These are phyloP conservation scores for Cantharis lateralis DNA, from an alignment of 2,888 invertebrate genomes.

Conservation along the genomic window DNA sequence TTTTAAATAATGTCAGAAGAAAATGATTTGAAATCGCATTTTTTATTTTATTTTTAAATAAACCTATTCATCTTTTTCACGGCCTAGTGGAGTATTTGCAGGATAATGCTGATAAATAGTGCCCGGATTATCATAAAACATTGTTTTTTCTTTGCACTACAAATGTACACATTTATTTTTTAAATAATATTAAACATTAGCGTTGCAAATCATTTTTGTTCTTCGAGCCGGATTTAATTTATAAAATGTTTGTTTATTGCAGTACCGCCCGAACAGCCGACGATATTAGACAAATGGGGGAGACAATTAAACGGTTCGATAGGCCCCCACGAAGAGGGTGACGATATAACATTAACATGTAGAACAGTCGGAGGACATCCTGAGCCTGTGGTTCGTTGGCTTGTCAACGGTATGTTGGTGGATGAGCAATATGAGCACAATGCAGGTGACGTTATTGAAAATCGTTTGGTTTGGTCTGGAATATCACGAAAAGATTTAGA, in stretches of 20 bases:
- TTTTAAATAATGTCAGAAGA: slow-evolving; percentile 51
- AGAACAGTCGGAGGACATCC: slow-evolving; percentile 86
- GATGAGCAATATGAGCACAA: slow-evolving; percentile 85
- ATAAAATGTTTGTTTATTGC: slow-evolving; percentile 48
- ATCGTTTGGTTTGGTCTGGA: slow-evolving; percentile 75
- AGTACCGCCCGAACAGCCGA: slow-evolving; percentile 88
- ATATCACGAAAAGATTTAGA: slow-evolving; percentile 80
- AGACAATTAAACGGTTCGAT: slow-evolving; percentile 79
- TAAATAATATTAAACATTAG: not conserved
- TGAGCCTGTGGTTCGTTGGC: slow-evolving; percentile 81
- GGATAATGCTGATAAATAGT: slow-evolving; percentile 44
- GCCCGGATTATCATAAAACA: slow-evolving; percentile 32
- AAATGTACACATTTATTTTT: not conserved
- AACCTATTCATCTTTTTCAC: slow-evolving; percentile 48
- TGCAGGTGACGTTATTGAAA: slow-evolving; percentile 85
- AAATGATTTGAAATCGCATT: slow-evolving; percentile 51
- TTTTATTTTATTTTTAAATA: slow-evolving; percentile 46
- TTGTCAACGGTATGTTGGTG: slow-evolving; percentile 77
- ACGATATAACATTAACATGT: slow-evolving; percentile 83
- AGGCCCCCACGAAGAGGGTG: slow-evolving; percentile 85
- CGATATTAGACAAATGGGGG: slow-evolving; percentile 84
- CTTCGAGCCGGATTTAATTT: not conserved
- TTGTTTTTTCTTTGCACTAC: not conserved
- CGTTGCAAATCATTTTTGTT: not conserved
- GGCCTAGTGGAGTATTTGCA: slow-evolving; percentile 35